Percentiles rank a stretch among this genome's conserved stretches.
Evolutionary conservation across 2,113 vertebrate species (phyloP).

Genomic region (Odontesthes bonariensis): DNA sequence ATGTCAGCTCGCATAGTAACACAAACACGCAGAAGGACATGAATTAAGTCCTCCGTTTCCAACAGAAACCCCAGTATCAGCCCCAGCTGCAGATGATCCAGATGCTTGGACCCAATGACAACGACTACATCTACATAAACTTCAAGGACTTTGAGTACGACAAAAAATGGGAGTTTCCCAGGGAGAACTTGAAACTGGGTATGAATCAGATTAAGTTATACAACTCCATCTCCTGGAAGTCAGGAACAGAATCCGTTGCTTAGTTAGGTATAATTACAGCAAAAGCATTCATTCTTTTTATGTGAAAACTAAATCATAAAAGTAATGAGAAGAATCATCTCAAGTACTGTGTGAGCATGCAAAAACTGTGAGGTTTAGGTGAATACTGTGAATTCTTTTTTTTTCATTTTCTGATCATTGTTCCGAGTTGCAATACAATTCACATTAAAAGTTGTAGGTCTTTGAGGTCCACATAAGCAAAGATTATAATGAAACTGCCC

Average conservation of each 20-base stretch:
- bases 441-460: no score
- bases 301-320: no score
- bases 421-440: no score
- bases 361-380: no score
- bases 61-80: slow-evolving; percentile 89
- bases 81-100: slow-evolving; percentile 93
- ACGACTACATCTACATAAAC: slow-evolving; percentile 94
- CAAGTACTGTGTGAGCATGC: no score
- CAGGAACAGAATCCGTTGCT: no score
- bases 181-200: slow-evolving; percentile 97
- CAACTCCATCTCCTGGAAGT: no score
- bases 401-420: no score
- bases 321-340: no score
- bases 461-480: not conserved
- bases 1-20: not conserved
- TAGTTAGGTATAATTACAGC: no score
- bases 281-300: no score
- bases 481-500: not conserved
- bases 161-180: slow-evolving; percentile 94
- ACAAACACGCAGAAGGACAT: not conserved
- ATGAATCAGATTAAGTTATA: slow-evolving; percentile 48
- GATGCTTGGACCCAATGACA: slow-evolving; percentile 88
- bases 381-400: no score
- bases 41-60: slow-evolving; percentile 29
- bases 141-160: slow-evolving; percentile 92